phyloP scores from a whole-genome alignment of 2,888 invertebrate species.

The Terebella lapidaria region DNA sequence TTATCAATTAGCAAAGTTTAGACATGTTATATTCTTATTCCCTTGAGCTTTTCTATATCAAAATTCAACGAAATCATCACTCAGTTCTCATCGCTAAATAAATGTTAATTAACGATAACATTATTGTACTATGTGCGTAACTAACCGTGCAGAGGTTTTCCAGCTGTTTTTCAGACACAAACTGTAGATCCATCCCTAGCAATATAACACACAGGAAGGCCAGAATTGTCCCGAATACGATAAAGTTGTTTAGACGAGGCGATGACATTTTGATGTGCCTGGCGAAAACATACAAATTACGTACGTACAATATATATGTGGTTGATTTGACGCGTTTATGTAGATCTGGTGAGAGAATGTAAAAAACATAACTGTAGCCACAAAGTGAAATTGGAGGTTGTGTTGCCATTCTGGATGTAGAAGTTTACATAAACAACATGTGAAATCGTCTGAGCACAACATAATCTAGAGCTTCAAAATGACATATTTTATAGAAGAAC shows the following conservation, averaged over 20 bases:
- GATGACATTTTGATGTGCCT: conserved; percentile 42
- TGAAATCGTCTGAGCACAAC: too few species aligned
- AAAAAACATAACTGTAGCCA: too few species aligned
- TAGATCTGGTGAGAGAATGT: too few species aligned
- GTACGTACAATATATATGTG: not conserved
- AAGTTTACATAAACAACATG: too few species aligned
- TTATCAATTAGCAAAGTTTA: not conserved
- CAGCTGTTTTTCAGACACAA: not conserved
- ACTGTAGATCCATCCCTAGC: conserved; percentile 12
- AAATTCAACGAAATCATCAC: not conserved
- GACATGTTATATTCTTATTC: not conserved
- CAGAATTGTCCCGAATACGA: conserved; percentile 34
- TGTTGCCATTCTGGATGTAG: too few species aligned
- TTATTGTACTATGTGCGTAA: not conserved
- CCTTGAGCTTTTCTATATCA: not conserved
- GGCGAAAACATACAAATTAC: conserved; percentile 2
- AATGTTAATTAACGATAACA: not conserved
- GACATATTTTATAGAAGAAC: too few species aligned
- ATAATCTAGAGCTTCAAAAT: too few species aligned
- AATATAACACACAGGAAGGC: conserved; percentile 30
- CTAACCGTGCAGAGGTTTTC: conserved; percentile 17
- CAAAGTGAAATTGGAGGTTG: too few species aligned
- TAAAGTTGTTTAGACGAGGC: conserved; percentile 39
- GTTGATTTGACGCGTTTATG: not conserved
- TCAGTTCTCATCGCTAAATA: too few species aligned